A percentile compares a stretch with the other conserved stretches of the same genome.
Conservation (phyloP, 2,888 invertebrate species). For the Amphipoea oculea region DNA sequence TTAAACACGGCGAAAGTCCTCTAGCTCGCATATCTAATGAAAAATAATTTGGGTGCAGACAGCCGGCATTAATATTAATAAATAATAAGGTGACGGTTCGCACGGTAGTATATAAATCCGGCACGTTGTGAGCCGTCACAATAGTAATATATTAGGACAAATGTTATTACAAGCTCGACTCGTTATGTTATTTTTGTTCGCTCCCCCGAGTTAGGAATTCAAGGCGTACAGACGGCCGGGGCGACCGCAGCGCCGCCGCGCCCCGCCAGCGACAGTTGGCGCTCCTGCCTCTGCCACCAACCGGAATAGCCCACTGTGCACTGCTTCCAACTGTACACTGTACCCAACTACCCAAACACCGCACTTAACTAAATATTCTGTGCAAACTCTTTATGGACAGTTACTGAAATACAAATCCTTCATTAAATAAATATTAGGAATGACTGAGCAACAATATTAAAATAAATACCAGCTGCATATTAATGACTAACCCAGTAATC, state of each 20-base stretch:
- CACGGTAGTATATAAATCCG: constrained; percentile 87
- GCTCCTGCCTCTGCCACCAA: constrained; percentile 35
- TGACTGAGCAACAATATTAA: not conserved
- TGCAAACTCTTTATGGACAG: not conserved
- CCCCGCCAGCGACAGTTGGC: constrained; percentile 55
- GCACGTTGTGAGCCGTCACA: constrained; percentile 85
- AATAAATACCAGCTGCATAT: not conserved
- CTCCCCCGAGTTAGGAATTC: constrained; percentile 79
- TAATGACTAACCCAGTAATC: not conserved
- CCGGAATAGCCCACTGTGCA: constrained; percentile 47
- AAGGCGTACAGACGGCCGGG: constrained; percentile 71
- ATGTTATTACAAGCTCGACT: constrained; percentile 89
- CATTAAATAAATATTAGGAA: not conserved
- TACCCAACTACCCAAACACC: constrained; percentile 25
- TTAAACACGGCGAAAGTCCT: constrained; percentile 73
- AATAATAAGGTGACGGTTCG: constrained; percentile 86
- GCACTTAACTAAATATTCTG: constrained; percentile 15
- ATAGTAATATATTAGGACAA: constrained; percentile 89
- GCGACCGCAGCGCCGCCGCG: constrained; percentile 50
- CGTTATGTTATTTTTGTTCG: constrained; percentile 88
- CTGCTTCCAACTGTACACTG: constrained; percentile 29
- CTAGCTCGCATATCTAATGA: constrained; percentile 80
- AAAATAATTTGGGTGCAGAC: constrained; percentile 85
- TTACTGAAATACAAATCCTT: not conserved
- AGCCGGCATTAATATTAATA: constrained; percentile 86